These are phyloP conservation scores for Hycleus cichorii DNA, from an alignment of 1,140 invertebrate species.

Conservation along the genomic window DNA sequence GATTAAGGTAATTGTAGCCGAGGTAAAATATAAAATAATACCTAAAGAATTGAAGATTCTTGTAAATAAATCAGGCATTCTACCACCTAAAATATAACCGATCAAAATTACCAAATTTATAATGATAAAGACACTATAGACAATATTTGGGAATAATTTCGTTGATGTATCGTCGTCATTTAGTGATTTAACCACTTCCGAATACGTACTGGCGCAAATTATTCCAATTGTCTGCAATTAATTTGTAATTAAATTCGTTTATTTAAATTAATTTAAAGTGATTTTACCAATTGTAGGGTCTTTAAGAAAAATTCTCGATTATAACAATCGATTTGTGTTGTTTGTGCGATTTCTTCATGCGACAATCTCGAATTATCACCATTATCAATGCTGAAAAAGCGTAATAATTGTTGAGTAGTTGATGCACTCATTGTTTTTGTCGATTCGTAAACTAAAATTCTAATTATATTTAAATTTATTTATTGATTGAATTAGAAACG, in stretches of 20 bases:
- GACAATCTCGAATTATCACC: no score
- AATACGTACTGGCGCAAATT: conserved; percentile 21
- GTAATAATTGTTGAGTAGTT: background rate
- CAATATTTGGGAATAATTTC: conserved; percentile 23
- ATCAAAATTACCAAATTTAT: conserved; percentile 25
- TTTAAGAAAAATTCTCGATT: conserved; percentile 22
- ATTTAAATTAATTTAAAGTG: conserved; percentile 6
- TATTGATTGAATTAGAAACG: no score
- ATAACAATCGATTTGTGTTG: conserved; percentile 13
- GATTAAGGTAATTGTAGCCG: conserved; percentile 12
- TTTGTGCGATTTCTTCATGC: background rate
- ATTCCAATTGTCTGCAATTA: conserved; percentile 17
- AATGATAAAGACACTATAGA: conserved; percentile 24
- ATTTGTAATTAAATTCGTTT: background rate
- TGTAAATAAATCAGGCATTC: conserved; percentile 21
- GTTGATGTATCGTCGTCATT: background rate
- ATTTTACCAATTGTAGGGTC: conserved; percentile 18
- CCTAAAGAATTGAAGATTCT: conserved; percentile 22
- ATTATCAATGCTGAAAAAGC: conserved; percentile 24
- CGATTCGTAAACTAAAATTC: no score
- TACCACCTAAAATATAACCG: conserved; percentile 21
- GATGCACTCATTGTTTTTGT: no score
- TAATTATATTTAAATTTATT: no score
- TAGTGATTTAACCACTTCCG: conserved; percentile 5
- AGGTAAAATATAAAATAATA: conserved; percentile 21